These are phyloP conservation scores for Helarctos malayanus DNA, from an alignment of 2,797 vertebrate genomes.

Conservation along the genomic window DNA sequence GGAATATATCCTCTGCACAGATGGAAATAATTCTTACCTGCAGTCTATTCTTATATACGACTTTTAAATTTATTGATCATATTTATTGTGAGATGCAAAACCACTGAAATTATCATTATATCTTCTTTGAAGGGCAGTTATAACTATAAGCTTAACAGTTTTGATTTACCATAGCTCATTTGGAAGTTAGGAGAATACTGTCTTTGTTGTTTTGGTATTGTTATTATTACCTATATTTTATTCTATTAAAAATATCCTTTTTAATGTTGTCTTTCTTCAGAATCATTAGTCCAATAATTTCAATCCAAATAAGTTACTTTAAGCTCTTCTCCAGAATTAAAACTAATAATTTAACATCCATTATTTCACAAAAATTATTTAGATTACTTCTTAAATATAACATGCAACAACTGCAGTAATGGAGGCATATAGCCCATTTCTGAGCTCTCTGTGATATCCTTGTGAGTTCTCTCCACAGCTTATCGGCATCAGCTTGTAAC, in stretches of 20 bases:
- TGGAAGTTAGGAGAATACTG: neutral
- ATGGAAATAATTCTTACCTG: neutral
- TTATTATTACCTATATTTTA: neutral
- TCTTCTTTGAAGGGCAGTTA: neutral
- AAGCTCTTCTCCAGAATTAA: neutral
- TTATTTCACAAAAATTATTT: neutral
- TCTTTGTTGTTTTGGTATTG: neutral
- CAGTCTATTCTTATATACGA: neutral
- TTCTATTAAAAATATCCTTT: neutral
- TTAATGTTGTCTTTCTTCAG: neutral
- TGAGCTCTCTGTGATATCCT: neutral
- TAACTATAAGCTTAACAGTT: neutral
- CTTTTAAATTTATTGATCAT: neutral
- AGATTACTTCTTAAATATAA: neutral
- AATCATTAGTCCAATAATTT: neutral
- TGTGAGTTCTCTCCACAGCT: neutral
- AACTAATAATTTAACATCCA: neutral
- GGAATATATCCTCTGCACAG: neutral
- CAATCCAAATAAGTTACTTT: neutral
- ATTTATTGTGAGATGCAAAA: neutral
- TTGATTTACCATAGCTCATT: neutral
- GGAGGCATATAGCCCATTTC: neutral
- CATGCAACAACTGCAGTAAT: too few species aligned
- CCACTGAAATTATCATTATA: neutral
- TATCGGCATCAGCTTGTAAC: neutral